A percentile compares a stretch with the other conserved stretches of the same genome.
These are phyloP conservation scores for Eutolmus rufibarbis DNA, from an alignment of 2,888 invertebrate genomes.

Conservation along the genomic window DNA sequence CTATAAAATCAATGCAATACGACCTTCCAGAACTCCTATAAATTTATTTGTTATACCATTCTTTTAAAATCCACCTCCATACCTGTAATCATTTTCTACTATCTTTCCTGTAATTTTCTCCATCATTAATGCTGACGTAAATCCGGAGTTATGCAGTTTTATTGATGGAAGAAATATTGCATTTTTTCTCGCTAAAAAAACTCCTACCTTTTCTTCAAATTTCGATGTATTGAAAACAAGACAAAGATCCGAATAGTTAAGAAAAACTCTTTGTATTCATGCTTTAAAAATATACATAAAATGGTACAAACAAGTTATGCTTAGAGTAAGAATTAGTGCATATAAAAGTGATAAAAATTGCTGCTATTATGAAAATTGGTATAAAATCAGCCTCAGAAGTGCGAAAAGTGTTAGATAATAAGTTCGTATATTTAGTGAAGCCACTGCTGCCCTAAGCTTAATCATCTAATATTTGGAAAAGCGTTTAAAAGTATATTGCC, in stretches of 20 bases:
- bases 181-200: background rate
- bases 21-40: background rate
- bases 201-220: background rate
- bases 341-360: background rate
- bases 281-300: background rate
- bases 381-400: background rate
- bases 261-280: background rate
- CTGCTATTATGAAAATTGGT: background rate
- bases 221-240: background rate
- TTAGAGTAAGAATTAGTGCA: background rate
- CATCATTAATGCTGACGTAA: background rate
- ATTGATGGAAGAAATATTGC: background rate
- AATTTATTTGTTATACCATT: background rate
- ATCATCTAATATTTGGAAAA: background rate
- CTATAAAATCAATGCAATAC: background rate
- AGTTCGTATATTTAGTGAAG: background rate
- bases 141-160: background rate
- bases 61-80: background rate
- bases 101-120: background rate
- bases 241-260: background rate
- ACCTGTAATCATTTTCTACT: background rate
- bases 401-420: background rate
- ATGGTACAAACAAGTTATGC: background rate
- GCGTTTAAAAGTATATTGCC: background rate
- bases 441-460: background rate